Evolutionary conservation across 2,113 vertebrate genomes (phyloP).

Genomic region (Ovis canadensis): DNA sequence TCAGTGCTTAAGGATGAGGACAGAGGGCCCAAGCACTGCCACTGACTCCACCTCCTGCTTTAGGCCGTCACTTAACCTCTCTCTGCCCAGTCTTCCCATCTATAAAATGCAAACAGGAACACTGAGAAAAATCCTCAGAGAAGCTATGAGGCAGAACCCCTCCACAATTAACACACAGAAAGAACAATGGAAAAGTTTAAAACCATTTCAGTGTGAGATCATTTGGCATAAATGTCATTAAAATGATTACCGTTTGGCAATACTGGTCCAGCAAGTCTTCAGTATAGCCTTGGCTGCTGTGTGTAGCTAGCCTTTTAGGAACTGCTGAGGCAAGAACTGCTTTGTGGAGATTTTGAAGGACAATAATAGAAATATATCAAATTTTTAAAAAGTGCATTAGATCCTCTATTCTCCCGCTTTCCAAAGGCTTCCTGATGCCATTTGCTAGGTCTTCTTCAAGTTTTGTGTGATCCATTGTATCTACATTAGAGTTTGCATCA

Average conservation of each 20-base stretch:
- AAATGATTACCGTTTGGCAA: constrained; percentile 43
- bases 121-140: neutral
- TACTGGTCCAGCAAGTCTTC: neutral
- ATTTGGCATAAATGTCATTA: constrained; percentile 1
- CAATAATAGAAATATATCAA: neutral
- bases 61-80: neutral
- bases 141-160: constrained; percentile 22
- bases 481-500: neutral
- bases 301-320: neutral
- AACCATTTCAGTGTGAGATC: neutral
- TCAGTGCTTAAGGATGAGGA: constrained; percentile 24
- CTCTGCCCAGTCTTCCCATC: neutral
- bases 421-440: neutral
- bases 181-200: constrained; percentile 23
- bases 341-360: neutral
- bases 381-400: neutral
- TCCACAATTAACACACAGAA: neutral
- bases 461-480: neutral
- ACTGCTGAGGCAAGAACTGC: neutral
- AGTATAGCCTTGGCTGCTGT: neutral
- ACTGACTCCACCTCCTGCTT: neutral
- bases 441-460: neutral
- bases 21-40: neutral
- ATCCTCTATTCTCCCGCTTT: neutral
- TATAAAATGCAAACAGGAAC: constrained; percentile 42